Evolutionary conservation across 2,888 invertebrate genomes (phyloP), one percentile per base, ranked within the genome.

Genomic region (Anodontia alba): DNA sequence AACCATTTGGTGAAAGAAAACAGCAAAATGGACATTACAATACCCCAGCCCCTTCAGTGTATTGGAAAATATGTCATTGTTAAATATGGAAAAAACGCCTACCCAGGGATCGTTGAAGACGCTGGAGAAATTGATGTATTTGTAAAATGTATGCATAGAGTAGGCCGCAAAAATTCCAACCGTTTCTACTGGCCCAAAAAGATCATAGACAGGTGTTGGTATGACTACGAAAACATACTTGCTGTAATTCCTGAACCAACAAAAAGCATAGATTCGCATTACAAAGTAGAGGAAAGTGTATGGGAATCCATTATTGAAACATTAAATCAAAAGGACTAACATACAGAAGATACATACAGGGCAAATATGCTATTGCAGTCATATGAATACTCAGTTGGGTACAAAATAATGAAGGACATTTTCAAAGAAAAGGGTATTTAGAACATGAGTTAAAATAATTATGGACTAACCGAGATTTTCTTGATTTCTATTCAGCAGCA

Each of bases 81-180:
- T n/a, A 31, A 43, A 23, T 73, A 76, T 69, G 54, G 68, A 51
- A 68, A 68, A 17, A 23, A 68, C 15, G 42, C 66, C 10, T 80
- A 80, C 38, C 80, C 76, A 20, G 76, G 80, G 3, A 29, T 43
- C 38, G 75, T 80, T 23, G 33, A n/a, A 43, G 72, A 76, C 51
- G 38, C 46, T 29, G 67, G 66, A 23, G 72, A 67, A 36, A 33
- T 42, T 29, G 49, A 71, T 31, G 23, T 77, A 10, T 46, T 43
- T 70, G 42, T 74, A n/a, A 36, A 23, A 26, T 79, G 79, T 36
- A 74, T 71, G 66, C 70, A 79, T 38, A 54, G 62, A 36, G 17
- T 79, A 15, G 49, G 75, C 38, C 17, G 33, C 15, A 36, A n/a
- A 15, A 23, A 71, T 26, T 29, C 20, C 23, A 62, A 66, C 26